These are phyloP conservation scores for Pteronura brasiliensis DNA, from an alignment of 2,113 vertebrate species.

Conservation along the genomic window DNA sequence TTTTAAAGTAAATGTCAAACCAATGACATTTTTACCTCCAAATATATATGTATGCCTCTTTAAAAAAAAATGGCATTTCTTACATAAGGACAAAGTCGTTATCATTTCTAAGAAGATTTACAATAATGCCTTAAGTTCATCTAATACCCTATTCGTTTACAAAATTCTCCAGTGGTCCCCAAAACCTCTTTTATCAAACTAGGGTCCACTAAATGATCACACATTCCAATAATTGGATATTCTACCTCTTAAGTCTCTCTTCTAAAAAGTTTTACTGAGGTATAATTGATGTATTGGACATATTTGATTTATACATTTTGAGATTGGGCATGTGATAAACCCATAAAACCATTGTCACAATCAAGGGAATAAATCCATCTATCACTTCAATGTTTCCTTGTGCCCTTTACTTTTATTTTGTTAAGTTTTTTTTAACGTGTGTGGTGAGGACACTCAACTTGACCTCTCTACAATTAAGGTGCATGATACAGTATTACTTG, in stretches of 20 bases:
- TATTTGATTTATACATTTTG: neutral
- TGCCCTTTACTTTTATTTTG: neutral
- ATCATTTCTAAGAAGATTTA: neutral
- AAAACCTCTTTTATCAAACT: neutral
- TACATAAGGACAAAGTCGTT: neutral
- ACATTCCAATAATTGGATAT: neutral
- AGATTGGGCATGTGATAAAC: neutral
- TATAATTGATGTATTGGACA: neutral
- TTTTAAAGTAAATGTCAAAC: slow-evolving; percentile 19
- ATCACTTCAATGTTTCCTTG: neutral
- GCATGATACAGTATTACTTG: neutral
- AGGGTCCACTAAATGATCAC: neutral
- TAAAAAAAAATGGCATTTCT: neutral
- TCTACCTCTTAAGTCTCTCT: neutral
- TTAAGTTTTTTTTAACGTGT: neutral
- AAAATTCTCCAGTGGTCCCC: neutral
- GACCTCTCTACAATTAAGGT: neutral
- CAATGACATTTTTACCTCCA: neutral
- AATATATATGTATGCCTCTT: neutral
- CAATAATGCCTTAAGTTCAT: neutral
- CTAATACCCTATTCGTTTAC: neutral
- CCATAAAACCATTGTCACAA: neutral
- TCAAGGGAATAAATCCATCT: neutral
- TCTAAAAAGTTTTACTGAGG: neutral
- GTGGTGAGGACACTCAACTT: neutral